Base-by-base conservation (phyloP, 37 sponge, comb jelly and placozoan genomes). In the Tethya wilhelma region DNA sequence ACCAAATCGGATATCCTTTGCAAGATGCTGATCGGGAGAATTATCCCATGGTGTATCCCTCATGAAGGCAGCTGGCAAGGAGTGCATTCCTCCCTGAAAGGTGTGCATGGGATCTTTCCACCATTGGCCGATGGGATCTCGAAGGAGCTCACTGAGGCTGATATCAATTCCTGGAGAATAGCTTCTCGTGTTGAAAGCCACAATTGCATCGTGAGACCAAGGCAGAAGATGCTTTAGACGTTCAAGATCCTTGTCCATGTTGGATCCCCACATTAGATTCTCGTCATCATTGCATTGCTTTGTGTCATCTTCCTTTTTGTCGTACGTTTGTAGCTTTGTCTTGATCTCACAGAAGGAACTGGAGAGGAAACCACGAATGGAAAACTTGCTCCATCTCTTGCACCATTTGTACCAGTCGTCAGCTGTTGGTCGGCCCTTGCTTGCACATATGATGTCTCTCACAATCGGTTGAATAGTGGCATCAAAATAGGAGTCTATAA, bases 181-280 rank as follows among this genome's bases (percentile, higher is more conserved):
- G 64, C 43, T 80, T 64, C 36, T 84, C 32, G 26, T 41, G 6
- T 9, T 2, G 62, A 69, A 79, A 8, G 77, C 90, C 31, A 40
- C 59, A 32, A 84, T 68, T 23, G 90, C 90, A 44, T 37, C 81
- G 19, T 80, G 64, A 25, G 90, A 81, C 90, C 90, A 90, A 49
- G 85, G 80, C 38, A 90, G 57, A 42, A 90, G 85, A 3, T 69
- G 0, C 20, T 59, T 57, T 9, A 84, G 69, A 37, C 38, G 65
- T 23, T 84, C 45, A 23, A 84, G 77, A 43, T 32, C 44, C 25
- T 69, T 41, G 4, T 39, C 45, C n/a, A n/a, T n/a, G n/a, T n/a
- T n/a, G n/a, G n/a, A n/a, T n/a, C n/a, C n/a, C n/a, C n/a, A n/a
- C n/a, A n/a, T n/a, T n/a, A n/a, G n/a, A n/a, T n/a, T n/a, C n/a